These are phyloP conservation scores for Tupiocoris notatus DNA, from an alignment of 2,888 invertebrate species.

Conservation along the genomic window DNA sequence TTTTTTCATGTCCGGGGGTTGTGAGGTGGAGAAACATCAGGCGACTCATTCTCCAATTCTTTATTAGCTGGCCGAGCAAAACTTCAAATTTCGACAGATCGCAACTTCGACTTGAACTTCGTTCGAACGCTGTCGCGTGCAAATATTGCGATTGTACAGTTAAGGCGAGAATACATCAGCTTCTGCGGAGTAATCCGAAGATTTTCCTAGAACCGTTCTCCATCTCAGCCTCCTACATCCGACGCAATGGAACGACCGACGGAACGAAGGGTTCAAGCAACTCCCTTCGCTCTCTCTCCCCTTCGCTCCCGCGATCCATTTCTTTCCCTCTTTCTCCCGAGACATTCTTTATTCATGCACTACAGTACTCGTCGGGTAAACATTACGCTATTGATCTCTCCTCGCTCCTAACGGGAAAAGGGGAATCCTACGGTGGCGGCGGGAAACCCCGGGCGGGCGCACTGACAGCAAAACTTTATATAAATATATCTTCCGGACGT, in stretches of 20 bases:
- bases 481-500: constrained; percentile 6
- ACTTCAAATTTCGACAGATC: too few species aligned
- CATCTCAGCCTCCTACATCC: background rate
- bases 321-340: background rate
- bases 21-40: too few species aligned
- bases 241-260: background rate
- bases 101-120: background rate
- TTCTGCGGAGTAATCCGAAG: constrained; percentile 37
- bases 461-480: constrained; percentile 30
- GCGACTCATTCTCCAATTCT: too few species aligned
- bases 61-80: too few species aligned
- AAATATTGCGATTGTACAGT: background rate
- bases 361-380: constrained; percentile 41
- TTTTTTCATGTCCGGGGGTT: background rate
- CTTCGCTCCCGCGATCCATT: background rate
- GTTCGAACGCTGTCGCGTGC: background rate
- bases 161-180: background rate
- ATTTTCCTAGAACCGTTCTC: background rate
- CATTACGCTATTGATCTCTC: constrained; percentile 40
- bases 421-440: background rate
- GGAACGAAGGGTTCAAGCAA: background rate
- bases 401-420: constrained; percentile 1
- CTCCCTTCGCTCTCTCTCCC: constrained; percentile 3
- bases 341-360: constrained; percentile 41
- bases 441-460: background rate